Evolutionary conservation across 2,113 vertebrate species (phyloP).

Genomic region (Tichodroma muraria): DNA sequence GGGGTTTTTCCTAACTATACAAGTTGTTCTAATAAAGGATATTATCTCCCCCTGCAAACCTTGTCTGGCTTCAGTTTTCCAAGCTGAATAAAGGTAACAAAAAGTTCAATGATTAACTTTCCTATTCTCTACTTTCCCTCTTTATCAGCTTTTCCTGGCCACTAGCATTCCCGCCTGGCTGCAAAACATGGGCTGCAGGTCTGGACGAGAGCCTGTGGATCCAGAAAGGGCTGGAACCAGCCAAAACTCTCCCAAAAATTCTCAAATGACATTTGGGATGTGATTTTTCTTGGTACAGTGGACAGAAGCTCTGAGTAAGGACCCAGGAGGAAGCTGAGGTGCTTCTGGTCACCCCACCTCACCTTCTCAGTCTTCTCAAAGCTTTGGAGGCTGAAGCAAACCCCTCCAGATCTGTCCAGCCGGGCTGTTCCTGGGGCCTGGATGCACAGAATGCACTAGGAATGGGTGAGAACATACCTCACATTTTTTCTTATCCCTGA

Average conservation of each 20-base stretch:
- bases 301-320: background rate
- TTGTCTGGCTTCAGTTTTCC: background rate
- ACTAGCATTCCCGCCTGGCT: background rate
- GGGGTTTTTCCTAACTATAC: background rate
- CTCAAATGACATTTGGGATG: background rate
- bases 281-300: background rate
- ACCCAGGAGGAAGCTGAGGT: background rate
- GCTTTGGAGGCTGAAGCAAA: background rate
- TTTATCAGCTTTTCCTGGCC: background rate
- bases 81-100: background rate
- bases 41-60: background rate
- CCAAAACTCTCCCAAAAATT: background rate
- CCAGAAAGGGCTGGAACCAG: accelerated
- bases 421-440: accelerated
- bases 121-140: background rate
- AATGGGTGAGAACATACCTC: background rate
- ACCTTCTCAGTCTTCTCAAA: background rate
- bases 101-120: conserved; percentile 34
- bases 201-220: background rate
- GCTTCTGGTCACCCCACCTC: background rate
- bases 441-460: background rate
- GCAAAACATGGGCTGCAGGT: background rate
- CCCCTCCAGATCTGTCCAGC: background rate
- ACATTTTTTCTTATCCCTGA: background rate
- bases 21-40: background rate